phyloP scores from a whole-genome alignment of 37 sponge, comb jelly and placozoan species.

The Spongilla lacustris region DNA sequence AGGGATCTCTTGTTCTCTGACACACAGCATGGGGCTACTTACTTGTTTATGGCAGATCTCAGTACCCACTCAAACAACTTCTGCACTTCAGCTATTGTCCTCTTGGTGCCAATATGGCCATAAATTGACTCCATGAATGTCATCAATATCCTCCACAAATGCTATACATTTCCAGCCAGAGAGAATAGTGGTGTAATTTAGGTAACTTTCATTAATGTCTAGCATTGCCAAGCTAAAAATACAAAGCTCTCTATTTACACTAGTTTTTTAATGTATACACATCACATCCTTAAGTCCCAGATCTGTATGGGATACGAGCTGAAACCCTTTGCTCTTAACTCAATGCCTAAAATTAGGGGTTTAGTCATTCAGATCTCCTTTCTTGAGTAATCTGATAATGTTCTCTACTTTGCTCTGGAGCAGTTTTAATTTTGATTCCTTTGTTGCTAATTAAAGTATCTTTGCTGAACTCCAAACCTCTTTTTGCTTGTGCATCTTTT shows the following conservation, averaged over 20 bases:
- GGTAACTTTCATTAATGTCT: not conserved
- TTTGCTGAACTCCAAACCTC: too few relatives aligned
- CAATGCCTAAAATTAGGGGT: slow-evolving; percentile 23
- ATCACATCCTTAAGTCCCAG: slow-evolving; percentile 32
- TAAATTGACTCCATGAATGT: not conserved
- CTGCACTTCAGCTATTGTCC: slow-evolving; percentile 24
- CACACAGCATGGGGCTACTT: slow-evolving; percentile 12
- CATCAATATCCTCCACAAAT: slow-evolving; percentile 25
- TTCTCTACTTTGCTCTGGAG: not conserved
- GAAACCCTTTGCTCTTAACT: slow-evolving; percentile 23
- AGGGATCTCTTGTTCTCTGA: slow-evolving; percentile 31
- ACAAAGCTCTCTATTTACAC: slow-evolving; percentile 3
- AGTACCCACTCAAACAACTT: slow-evolving; percentile 21
- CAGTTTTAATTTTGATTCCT: too few relatives aligned
- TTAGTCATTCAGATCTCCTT: not conserved
- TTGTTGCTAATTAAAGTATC: too few relatives aligned
- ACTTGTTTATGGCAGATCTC: slow-evolving; percentile 26
- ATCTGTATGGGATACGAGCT: not conserved
- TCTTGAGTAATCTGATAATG: not conserved
- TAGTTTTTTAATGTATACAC: slow-evolving; percentile 20
- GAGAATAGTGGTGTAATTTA: slow-evolving; percentile 3
- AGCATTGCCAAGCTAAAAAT: too few relatives aligned
- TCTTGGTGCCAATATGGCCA: slow-evolving; percentile 11
- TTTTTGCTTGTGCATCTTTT: too few relatives aligned
- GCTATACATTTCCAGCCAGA: slow-evolving; percentile 18